Evolutionary conservation across 2,797 vertebrate genomes (phyloP).

Genomic region (Bufotes viridis): DNA sequence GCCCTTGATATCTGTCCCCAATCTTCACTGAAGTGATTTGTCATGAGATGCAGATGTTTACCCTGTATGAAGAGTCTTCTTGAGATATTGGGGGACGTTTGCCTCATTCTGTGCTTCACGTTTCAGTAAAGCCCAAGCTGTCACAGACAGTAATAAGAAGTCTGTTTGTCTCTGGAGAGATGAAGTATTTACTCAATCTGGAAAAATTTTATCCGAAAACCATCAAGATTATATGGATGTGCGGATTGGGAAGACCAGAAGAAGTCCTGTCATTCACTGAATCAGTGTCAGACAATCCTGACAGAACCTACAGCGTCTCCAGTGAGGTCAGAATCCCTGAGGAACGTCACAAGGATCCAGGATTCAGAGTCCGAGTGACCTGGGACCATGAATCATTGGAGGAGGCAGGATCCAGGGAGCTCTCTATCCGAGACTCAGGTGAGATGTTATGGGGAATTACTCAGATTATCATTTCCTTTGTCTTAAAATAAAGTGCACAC

Average conservation of each 20-base stretch:
- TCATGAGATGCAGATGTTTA: not conserved
- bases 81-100: not conserved
- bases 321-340: conserved; percentile 36
- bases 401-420: not conserved
- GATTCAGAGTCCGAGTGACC: conserved; percentile 19
- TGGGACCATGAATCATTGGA: conserved; percentile 42
- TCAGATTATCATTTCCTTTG: no score
- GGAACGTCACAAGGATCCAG: conserved; percentile 38
- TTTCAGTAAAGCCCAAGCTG: conserved; percentile 27
- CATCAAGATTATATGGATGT: conserved; percentile 34
- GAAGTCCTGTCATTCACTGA: conserved; percentile 4
- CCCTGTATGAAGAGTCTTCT: no score
- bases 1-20: no score
- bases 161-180: conserved; percentile 15
- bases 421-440: conserved; percentile 30
- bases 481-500: no score
- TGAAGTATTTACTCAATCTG: conserved; percentile 26
- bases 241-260: not conserved
- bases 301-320: conserved; percentile 11
- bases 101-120: not conserved
- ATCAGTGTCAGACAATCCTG: not conserved
- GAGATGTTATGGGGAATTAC: not conserved
- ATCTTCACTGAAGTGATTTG: no score
- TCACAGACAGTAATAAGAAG: conserved; percentile 12
- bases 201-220: conserved; percentile 39